Evolutionary conservation across 2,113 vertebrate genomes (phyloP).

Genomic region (Mormoops blainvillei): DNA sequence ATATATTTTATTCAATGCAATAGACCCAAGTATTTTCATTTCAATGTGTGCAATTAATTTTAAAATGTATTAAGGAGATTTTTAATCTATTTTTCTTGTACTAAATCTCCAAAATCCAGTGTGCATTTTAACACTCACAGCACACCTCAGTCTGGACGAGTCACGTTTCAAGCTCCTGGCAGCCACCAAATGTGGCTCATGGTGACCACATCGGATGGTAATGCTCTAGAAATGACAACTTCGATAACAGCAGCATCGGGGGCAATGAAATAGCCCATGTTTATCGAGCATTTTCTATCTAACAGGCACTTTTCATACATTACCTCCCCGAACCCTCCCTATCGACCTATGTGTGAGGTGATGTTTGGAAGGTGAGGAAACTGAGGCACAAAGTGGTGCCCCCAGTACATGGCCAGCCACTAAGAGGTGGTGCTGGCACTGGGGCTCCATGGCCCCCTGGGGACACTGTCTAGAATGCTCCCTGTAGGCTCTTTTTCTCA

Average conservation of each 20-base stretch:
- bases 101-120: neutral
- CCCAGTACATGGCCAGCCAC: accelerated
- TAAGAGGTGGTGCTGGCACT: accelerated
- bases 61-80: neutral
- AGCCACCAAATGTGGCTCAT: neutral
- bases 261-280: neutral
- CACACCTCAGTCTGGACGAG: neutral
- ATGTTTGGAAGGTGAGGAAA: neutral
- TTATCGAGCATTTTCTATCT: accelerated
- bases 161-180: too few species aligned
- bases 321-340: too few species aligned
- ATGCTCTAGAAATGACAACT: neutral
- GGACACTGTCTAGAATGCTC: neutral
- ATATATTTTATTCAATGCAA: neutral
- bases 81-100: neutral
- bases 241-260: neutral
- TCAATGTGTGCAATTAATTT: neutral
- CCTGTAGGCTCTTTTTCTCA: neutral
- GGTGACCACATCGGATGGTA: neutral
- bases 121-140: neutral
- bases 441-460: neutral
- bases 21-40: neutral
- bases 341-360: neutral
- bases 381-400: too few species aligned
- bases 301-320: neutral